Conservation (phyloP, 2,113 vertebrate genomes). For the Sorex araneus region DNA sequence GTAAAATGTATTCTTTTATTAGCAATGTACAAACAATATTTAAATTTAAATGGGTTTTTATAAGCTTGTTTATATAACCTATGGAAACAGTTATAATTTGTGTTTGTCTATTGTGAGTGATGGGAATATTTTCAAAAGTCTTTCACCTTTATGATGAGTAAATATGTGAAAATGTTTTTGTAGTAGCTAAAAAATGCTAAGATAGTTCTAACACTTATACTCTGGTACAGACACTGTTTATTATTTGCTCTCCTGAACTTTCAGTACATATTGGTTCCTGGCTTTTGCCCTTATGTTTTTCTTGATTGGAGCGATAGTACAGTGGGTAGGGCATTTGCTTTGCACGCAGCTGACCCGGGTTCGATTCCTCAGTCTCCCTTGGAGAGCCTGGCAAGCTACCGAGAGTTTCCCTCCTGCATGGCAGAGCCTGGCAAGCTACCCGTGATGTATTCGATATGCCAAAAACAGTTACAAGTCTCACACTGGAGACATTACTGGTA, state of each 20-base stretch:
- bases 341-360: too few species aligned
- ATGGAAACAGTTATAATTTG: constrained; percentile 30
- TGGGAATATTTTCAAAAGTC: neutral
- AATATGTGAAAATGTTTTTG: neutral
- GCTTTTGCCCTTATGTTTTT: neutral
- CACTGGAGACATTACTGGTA: too few species aligned
- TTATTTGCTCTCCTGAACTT: neutral
- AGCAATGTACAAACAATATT: neutral
- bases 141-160: neutral
- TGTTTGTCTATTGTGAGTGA: neutral
- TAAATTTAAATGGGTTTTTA: neutral
- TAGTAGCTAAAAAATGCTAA: neutral
- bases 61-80: neutral
- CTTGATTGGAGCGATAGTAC: too few species aligned
- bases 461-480: too few species aligned
- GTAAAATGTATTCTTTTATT: neutral
- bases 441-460: too few species aligned
- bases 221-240: neutral
- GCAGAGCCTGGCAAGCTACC: too few species aligned
- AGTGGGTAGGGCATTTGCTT: too few species aligned
- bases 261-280: neutral
- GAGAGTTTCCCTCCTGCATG: too few species aligned
- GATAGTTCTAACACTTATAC: neutral
- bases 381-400: too few species aligned
- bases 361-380: too few species aligned